Evolutionary conservation across 2,888 invertebrate genomes (phyloP), one percentile per base, ranked within the genome.

Genomic region (Kuschelorhynchus macadamiae): DNA sequence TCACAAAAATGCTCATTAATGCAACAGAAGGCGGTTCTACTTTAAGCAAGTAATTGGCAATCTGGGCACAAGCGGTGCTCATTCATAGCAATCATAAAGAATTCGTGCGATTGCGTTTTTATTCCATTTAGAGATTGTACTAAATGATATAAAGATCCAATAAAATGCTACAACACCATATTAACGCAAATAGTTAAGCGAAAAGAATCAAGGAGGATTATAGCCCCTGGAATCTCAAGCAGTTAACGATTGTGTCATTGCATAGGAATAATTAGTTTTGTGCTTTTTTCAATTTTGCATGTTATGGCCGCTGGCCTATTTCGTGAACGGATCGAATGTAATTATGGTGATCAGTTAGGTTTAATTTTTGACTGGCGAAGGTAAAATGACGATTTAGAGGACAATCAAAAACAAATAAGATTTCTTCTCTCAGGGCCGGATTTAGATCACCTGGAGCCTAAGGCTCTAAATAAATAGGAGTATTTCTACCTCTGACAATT

Each of bases 41-140:
- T 7, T 21, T 42, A 56, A 53, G 20, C 46, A 32, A 56, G 32
- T 56, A 56, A 56, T 56, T 44, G 56, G 56, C 56, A 56, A 56
- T 56, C 44, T 30, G 32, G 18, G 30, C 42, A 56, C 56, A 56
- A 39, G 56, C 44, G 41, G 20, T 12, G 17, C 46, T 46, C 50
- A 60, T 60, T 60, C 47, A 60, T 47, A 47, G 50, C 30, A 50
- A 60, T 60, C 49, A 56, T 49, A 55, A 53, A 55, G 47, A 64
- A 47, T 64, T 56, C 64, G 64, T 64, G 64, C 55, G 20, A 30
- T 49, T 64, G 47, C 41, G 32, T 64, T 64, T 62, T 56, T 47
- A 64, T 30, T 56, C 41, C 25, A 56, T 49, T 55, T 52, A 47
- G 9, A 60, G 59, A 60, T 60, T 25, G 20, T 49, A 49, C 47